phyloP scores from a whole-genome alignment of 1,140 invertebrate species.

The Venturia canescens region DNA sequence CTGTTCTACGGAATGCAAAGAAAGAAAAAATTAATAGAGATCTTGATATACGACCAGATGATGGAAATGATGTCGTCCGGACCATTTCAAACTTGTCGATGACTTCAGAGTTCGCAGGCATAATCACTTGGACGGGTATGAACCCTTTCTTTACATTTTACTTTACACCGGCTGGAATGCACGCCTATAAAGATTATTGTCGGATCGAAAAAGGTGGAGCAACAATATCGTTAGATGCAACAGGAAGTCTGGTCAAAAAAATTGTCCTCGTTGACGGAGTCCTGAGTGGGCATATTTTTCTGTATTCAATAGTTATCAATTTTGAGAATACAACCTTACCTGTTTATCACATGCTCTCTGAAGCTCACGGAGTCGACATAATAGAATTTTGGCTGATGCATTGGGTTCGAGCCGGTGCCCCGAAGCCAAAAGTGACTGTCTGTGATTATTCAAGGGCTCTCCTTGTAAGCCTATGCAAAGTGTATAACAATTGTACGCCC shows the following conservation, averaged over 20 bases:
- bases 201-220: neutral
- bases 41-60: neutral
- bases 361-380: slow-evolving; percentile 35
- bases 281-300: slow-evolving; percentile 54
- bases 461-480: neutral
- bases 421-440: neutral
- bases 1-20: slow-evolving; percentile 22
- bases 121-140: neutral
- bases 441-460: slow-evolving; percentile 28
- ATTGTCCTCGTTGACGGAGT: too few relatives aligned
- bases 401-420: neutral
- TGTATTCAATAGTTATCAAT: slow-evolving; percentile 46
- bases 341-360: slow-evolving; percentile 42
- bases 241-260: slow-evolving; percentile 20
- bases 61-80: neutral
- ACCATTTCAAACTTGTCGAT: slow-evolving; percentile 13
- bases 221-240: slow-evolving; percentile 39
- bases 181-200: slow-evolving; percentile 38
- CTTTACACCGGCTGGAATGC: neutral
- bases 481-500: slow-evolving; percentile 11
- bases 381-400: slow-evolving; percentile 17
- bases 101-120: neutral
- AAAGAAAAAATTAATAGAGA: too few relatives aligned
- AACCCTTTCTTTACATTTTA: slow-evolving; percentile 21
- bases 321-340: slow-evolving; percentile 30